Conservation (phyloP, 2,797 vertebrate genomes). For the Caiman crocodilus region DNA sequence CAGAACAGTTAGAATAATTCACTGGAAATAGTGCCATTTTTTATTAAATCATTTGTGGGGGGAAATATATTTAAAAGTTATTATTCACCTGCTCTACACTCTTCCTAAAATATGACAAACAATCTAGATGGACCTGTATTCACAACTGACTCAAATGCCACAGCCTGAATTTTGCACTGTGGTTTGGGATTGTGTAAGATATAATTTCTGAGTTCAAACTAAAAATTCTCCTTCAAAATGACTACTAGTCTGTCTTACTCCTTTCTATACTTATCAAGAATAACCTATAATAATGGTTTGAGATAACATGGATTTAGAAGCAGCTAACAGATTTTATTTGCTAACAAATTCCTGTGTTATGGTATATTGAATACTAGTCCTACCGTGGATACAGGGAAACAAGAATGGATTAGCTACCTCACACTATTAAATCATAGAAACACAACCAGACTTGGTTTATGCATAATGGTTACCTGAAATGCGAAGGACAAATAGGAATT, state of each 20-base stretch:
- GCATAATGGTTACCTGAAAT: neutral
- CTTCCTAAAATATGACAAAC: neutral
- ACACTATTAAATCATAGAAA: neutral
- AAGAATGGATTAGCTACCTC: neutral
- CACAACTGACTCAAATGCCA: neutral
- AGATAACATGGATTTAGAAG: neutral
- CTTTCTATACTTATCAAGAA: neutral
- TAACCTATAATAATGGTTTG: neutral
- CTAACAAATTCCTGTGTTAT: neutral
- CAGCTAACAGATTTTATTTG: neutral
- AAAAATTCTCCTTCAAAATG: neutral
- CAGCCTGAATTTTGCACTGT: neutral
- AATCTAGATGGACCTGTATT: neutral
- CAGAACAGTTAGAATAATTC: neutral
- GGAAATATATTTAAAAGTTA: neutral
- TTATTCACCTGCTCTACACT: neutral
- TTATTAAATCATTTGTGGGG: neutral
- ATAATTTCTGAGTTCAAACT: neutral
- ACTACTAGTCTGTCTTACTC: neutral
- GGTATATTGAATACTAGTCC: neutral
- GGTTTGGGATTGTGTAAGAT: neutral
- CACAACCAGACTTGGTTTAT: neutral
- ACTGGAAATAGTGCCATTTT: neutral
- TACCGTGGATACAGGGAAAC: neutral
- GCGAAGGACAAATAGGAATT: neutral